Evolutionary conservation across 2,888 invertebrate genomes (phyloP).

Genomic region (Folsomia manolachei): DNA sequence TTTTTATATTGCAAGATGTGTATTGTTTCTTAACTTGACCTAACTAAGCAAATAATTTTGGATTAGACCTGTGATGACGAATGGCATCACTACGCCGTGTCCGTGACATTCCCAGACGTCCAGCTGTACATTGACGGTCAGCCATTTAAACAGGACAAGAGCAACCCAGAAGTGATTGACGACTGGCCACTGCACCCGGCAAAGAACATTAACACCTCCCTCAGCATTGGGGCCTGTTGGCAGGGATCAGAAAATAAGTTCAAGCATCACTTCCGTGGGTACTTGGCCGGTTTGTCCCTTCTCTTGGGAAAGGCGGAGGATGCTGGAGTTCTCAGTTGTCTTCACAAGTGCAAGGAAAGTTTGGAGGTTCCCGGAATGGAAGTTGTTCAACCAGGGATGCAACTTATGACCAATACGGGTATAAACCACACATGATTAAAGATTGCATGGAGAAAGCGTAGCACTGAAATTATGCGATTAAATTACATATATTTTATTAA

Average conservation of each 20-base stretch:
- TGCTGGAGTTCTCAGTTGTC: constrained; percentile 69
- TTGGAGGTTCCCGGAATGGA: constrained; percentile 73
- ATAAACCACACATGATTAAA: constrained; percentile 36
- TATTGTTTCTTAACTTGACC: too few species aligned
- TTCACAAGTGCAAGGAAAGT: constrained; percentile 79
- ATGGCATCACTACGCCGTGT: constrained; percentile 97
- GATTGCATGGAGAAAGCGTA: too few species aligned
- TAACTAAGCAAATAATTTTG: too few species aligned
- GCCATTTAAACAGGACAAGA: constrained; percentile 64
- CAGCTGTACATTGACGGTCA: constrained; percentile 86
- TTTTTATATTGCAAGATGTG: too few species aligned
- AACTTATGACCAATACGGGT: constrained; percentile 67
- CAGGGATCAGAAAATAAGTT: constrained; percentile 89
- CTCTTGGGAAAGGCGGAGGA: constrained; percentile 71
- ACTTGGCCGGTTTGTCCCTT: constrained; percentile 80
- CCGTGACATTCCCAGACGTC: constrained; percentile 87
- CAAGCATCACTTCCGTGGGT: constrained; percentile 86
- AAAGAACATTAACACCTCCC: constrained; percentile 86
- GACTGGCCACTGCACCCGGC: constrained; percentile 98
- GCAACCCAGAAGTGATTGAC: constrained; percentile 95
- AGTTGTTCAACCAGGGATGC: constrained; percentile 73
- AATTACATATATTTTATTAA: too few species aligned
- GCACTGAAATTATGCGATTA: neutral
- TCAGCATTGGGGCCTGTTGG: constrained; percentile 97
- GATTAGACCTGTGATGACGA: constrained; percentile 93